Conservation (phyloP, 2,797 vertebrate species). For the Acrossocheilus fasciatus region DNA sequence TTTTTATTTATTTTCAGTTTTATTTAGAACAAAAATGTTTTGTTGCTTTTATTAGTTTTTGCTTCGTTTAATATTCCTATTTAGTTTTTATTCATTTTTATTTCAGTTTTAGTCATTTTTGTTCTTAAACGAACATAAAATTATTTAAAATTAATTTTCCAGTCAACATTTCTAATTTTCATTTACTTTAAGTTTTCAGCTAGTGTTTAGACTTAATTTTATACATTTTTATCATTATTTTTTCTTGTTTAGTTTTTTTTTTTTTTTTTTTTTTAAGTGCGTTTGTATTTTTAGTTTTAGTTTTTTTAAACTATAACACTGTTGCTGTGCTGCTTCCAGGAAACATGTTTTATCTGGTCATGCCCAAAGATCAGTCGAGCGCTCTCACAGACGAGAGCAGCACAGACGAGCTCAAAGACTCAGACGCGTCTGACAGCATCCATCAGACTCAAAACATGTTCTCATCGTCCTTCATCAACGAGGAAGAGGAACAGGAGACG, state of each 20-base stretch:
- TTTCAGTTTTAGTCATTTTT: neutral
- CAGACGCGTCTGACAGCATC: slow-evolving; percentile 60
- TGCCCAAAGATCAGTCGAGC: slow-evolving; percentile 73
- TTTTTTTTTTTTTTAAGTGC: neutral
- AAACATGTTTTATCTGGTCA: slow-evolving; percentile 80
- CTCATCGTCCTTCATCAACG: slow-evolving; percentile 17
- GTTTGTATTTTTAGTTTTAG: no score
- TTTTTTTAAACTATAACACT: neutral
- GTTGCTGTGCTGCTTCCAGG: slow-evolving; percentile 63
- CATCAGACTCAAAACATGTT: slow-evolving; percentile 55
- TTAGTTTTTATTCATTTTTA: neutral
- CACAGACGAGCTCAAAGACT: slow-evolving; percentile 71
- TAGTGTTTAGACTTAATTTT: neutral
- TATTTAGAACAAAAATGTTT: no score
- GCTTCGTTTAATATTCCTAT: neutral
- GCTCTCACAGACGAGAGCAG: slow-evolving; percentile 65
- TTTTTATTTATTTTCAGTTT: neutral
- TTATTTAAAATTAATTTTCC: neutral
- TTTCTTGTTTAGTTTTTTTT: no score
- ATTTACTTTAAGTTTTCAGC: neutral
- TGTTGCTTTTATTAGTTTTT: neutral
- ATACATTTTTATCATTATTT: neutral
- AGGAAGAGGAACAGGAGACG: slow-evolving; percentile 46
- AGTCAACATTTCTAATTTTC: neutral
- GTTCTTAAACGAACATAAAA: neutral